Conservation (phyloP, 1,140 invertebrate species). For the Drosophila lowei region DNA sequence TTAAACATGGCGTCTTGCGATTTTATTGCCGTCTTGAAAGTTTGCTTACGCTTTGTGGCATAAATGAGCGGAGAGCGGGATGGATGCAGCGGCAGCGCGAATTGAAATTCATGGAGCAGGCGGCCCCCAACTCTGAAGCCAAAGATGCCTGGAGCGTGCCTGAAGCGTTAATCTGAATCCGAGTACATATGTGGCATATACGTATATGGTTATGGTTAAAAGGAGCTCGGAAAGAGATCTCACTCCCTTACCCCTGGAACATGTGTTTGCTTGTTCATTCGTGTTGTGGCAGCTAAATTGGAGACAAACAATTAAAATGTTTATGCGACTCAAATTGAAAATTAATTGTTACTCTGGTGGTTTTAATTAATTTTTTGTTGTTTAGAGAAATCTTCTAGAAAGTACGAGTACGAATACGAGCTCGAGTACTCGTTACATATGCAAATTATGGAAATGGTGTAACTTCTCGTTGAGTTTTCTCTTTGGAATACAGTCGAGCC, state of each 20-base stretch:
- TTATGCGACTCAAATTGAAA: slow-evolving; percentile 73
- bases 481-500: no score
- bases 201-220: slow-evolving; percentile 20
- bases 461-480: no score
- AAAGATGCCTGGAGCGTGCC: slow-evolving; percentile 47
- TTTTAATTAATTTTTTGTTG: slow-evolving; percentile 52
- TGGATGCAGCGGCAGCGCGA: slow-evolving; percentile 28
- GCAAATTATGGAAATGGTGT: no score
- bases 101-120: slow-evolving; percentile 69
- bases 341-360: slow-evolving; percentile 62
- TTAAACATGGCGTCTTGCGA: slow-evolving; percentile 56
- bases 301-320: slow-evolving; percentile 78
- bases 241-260: slow-evolving; percentile 24
- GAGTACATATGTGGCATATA: slow-evolving; percentile 28
- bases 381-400: slow-evolving; percentile 27
- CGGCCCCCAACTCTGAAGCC: slow-evolving; percentile 8
- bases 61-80: slow-evolving; percentile 55
- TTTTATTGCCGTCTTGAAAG: slow-evolving; percentile 76
- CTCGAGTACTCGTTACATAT: no score
- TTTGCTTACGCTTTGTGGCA: slow-evolving; percentile 72
- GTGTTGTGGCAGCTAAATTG: slow-evolving; percentile 52
- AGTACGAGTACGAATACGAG: no score
- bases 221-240: background rate
- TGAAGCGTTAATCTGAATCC: slow-evolving; percentile 60
- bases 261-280: slow-evolving; percentile 75